Conservation (phyloP, 2,888 invertebrate species). For the Acrobasis consociella region DNA sequence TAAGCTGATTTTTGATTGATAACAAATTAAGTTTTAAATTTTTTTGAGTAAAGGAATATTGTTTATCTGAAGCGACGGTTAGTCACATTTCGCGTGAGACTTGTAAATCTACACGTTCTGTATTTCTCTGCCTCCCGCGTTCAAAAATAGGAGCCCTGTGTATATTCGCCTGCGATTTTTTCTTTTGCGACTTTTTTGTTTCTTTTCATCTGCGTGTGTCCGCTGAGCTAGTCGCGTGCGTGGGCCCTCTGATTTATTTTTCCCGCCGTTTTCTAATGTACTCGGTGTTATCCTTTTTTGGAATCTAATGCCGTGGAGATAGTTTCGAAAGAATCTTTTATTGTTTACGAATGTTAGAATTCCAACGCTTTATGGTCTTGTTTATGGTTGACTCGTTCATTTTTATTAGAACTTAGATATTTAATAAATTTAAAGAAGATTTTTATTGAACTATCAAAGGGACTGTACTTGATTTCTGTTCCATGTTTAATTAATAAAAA, state of each 20-base stretch:
- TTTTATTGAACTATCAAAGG: no score
- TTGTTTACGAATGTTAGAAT: constrained; percentile 4
- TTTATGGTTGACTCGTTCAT: background rate
- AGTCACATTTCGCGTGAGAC: no score
- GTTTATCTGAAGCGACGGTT: no score
- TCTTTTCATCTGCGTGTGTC: constrained; percentile 63
- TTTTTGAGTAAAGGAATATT: no score
- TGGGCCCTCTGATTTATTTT: constrained; percentile 50
- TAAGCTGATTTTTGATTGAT: no score
- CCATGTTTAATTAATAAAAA: no score
- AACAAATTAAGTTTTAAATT: no score
- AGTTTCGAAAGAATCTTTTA: constrained; percentile 15
- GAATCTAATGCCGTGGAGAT: constrained; percentile 24
- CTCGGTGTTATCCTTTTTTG: constrained; percentile 27
- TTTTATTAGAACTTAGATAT: background rate
- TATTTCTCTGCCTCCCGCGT: no score
- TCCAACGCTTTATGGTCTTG: background rate
- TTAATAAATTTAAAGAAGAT: no score
- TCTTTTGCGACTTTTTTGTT: constrained; percentile 52
- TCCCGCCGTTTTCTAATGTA: constrained; percentile 33
- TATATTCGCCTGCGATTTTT: constrained; percentile 66
- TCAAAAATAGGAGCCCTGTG: constrained; percentile 36
- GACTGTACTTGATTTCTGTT: no score
- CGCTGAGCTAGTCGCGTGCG: constrained; percentile 71
- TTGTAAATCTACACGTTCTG: no score